Base-by-base conservation (phyloP, 2,797 vertebrate genomes). In the Naso thynnoides region DNA sequence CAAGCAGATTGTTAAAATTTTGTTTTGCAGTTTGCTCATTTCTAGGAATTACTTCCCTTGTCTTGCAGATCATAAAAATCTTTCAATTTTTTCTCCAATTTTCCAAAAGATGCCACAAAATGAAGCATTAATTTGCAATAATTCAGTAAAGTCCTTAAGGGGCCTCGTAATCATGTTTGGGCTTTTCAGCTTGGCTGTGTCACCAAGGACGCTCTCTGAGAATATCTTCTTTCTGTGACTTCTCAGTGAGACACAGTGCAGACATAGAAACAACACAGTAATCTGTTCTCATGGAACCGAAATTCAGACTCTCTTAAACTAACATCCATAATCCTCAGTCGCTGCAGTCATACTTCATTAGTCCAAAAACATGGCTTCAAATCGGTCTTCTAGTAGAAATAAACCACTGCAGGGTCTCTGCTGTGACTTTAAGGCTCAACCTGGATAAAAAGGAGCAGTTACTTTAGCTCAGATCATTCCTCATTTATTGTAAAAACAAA, bases 301-400 rank as follows among this genome's bases (percentile, higher is more conserved):
- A 88, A 85, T 70, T 83, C 88, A 88, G 74, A 84, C 87, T 74
- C 72, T 84, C 73, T 78, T 82, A 78, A 89, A 85, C 81, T 75
- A 82, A 87, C 90, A 91, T 87, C 74, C 67, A 85, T 88, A 91
- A 92, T 91, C 87, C 85, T 81, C 33, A 24, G 78, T 80, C 6
- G n/a, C 80, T 76, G 83, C 81, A 82, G 70, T 84, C 86, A 80
- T 87, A 85, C 80, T 80, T 89, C 84, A 83, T 91, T 84, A 78
- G 82, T 36, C 71, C 72, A 77, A 70, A 79, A 70, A 77, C 70
- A 79, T 2, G 56, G 86, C 70, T 78, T 67, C 44, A 84, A 78
- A 72, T 60, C 55, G 9, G 8, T 80, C 73, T 77, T 77, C 49
- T 42, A 19, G 56, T 39, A 23, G 26, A 71, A 74, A 70, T 65